These are phyloP conservation scores for Caradrina kadenii DNA, from an alignment of 2,888 invertebrate genomes.

Conservation along the genomic window DNA sequence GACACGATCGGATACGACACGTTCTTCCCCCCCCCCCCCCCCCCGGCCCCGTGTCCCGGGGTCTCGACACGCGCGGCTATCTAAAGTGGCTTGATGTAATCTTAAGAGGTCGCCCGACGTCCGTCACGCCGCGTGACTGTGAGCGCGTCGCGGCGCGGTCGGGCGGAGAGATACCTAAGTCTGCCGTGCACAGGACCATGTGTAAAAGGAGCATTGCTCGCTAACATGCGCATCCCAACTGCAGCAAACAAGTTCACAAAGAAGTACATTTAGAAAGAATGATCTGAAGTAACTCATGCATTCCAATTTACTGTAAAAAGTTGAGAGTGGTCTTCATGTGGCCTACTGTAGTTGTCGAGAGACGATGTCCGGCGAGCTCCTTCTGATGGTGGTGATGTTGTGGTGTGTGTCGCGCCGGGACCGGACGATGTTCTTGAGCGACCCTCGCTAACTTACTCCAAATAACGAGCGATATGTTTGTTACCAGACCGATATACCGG, in stretches of 20 bases:
- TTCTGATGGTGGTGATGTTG: neutral
- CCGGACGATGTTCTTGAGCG: slow-evolving; percentile 10
- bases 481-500: neutral
- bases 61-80: slow-evolving; percentile 26
- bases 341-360: no score
- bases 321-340: no score
- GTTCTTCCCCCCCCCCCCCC: neutral
- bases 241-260: no score
- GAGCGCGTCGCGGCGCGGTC: neutral
- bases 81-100: slow-evolving; percentile 59
- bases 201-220: neutral
- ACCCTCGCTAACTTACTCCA: slow-evolving; percentile 26
- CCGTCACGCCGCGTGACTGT: slow-evolving; percentile 17
- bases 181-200: neutral
- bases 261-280: neutral
- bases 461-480: slow-evolving; percentile 35
- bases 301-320: no score
- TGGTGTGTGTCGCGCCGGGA: slow-evolving; percentile 5
- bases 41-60: neutral
- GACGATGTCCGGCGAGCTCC: no score
- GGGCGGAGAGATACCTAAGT: no score
- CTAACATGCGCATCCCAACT: no score
- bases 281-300: no score
- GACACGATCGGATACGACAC: slow-evolving; percentile 44
- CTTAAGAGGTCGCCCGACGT: slow-evolving; percentile 53